phyloP scores from a whole-genome alignment of 2,797 vertebrate genomes.

The Gymnopithys bicolor region DNA sequence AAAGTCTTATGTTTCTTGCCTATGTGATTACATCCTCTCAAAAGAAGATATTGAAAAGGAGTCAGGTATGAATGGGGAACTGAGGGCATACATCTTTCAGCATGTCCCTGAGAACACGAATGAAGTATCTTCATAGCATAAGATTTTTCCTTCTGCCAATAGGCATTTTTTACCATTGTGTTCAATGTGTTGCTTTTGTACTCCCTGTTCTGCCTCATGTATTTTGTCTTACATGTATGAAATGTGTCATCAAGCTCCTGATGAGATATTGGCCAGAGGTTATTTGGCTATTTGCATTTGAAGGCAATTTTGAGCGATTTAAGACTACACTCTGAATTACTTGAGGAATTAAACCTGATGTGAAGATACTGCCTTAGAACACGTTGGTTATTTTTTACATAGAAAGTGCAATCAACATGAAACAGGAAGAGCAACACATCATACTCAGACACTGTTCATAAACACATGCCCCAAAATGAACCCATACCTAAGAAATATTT shows the following conservation, averaged over 20 bases:
- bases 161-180: neutral
- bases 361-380: neutral
- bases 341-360: neutral
- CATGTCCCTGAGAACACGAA: neutral
- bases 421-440: neutral
- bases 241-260: neutral
- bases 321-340: neutral
- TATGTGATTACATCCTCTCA: neutral
- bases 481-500: neutral
- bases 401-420: neutral
- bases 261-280: neutral
- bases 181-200: neutral
- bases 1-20: neutral
- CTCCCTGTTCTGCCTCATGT: neutral
- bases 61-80: neutral
- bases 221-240: neutral
- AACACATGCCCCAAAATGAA: neutral
- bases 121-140: neutral
- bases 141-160: neutral
- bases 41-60: neutral
- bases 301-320: neutral
- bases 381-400: neutral
- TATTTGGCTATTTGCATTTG: neutral
- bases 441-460: neutral
- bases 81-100: neutral